Base-by-base conservation (phyloP, 1,140 invertebrate genomes). In the Heliconius hermathena region DNA sequence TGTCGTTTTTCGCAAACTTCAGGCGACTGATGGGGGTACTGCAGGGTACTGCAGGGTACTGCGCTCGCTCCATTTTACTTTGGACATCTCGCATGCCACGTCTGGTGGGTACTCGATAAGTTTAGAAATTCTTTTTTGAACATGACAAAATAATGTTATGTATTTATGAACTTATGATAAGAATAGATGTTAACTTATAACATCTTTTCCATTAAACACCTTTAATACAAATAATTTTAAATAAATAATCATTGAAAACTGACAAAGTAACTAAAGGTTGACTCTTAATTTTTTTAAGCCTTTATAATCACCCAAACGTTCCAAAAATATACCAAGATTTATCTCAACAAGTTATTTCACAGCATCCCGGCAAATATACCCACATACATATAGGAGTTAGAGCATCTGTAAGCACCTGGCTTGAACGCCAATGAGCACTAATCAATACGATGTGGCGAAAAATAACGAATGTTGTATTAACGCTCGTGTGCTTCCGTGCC, bases 391-490 rank as follows among this genome's bases (percentile, higher is more conserved):
- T 70, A 72, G 16, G 49, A 52, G 76, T 72, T 77, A 71, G 76
- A 77, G 70, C 76, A 77, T 74, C 52, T 78, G 77, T 73, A 73
- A 33, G 57, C 74, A 80, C 75, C 79, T 81, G 79, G 70, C 76
- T 41, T 77, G 79, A 80, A 80, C 82, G 80, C 79, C 87, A 90
- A 91, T 91, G 90, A 93, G 90, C 87, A 88, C 90, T 93, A 91
- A 93, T 93, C 91, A 92, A 93, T 93, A 93, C 87, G 81, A 89
- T 89, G 90, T 89, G 91, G 89, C 89, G 91, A 93, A 93, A 93
- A 93, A 93, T 91, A 91, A 93, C 90, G 91, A 89, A 89, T 89
- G 85, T 90, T 89, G 88, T 90, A 88, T 90, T 91, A 89, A 81
- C 81, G 82, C 85, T 90, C 89, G 89, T 91, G 87, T 89, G 89